Conservation (phyloP, 2,888 invertebrate species). For the Tortrix viridana region DNA sequence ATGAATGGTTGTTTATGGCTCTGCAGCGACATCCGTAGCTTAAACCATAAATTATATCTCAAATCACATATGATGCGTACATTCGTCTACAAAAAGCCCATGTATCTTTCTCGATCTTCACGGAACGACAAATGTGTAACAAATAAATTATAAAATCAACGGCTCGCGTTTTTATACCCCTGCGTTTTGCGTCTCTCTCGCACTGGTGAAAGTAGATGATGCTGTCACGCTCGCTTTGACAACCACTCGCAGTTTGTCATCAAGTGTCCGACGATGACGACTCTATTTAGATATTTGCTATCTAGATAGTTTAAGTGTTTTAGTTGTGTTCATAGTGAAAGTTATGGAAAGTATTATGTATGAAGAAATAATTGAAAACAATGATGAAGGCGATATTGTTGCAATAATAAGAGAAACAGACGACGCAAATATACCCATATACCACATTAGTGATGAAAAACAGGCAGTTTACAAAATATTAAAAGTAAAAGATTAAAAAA, state of each 20-base stretch:
- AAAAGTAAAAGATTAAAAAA: no score
- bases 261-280: slow-evolving; percentile 73
- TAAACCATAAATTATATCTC: slow-evolving; percentile 80
- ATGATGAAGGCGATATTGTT: neutral
- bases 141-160: slow-evolving; percentile 85
- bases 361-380: neutral
- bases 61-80: slow-evolving; percentile 82
- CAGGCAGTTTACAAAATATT: no score
- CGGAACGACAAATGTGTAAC: slow-evolving; percentile 84
- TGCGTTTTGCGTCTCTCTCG: slow-evolving; percentile 60
- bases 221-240: slow-evolving; percentile 61
- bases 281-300: slow-evolving; percentile 59
- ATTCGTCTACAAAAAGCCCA: slow-evolving; percentile 78
- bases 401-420: no score
- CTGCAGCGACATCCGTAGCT: slow-evolving; percentile 69
- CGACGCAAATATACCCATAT: no score
- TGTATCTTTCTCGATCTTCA: slow-evolving; percentile 82
- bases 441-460: no score
- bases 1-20: slow-evolving; percentile 67
- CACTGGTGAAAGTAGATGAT: slow-evolving; percentile 48
- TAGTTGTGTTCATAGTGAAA: slow-evolving; percentile 23
- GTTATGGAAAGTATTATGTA: neutral
- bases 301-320: slow-evolving; percentile 48
- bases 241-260: slow-evolving; percentile 73
- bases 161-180: slow-evolving; percentile 76